Percentiles rank a stretch among this genome's conserved stretches.
phyloP scores from a whole-genome alignment of 1,140 invertebrate genomes.

The Drosophila erecta region DNA sequence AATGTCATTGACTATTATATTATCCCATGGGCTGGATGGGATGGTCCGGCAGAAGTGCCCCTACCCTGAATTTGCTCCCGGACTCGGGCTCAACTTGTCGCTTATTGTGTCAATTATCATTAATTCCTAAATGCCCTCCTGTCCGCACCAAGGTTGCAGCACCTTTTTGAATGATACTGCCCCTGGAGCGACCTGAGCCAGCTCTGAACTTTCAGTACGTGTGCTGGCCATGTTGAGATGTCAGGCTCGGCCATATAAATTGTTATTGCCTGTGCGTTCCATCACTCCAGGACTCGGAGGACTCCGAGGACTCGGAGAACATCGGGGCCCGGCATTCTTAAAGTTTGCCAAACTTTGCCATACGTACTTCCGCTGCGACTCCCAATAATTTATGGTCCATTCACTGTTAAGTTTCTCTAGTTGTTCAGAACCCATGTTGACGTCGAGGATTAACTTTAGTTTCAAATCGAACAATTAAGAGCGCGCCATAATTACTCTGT shows the following conservation, averaged over 20 bases:
- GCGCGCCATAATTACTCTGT: conserved; percentile 26
- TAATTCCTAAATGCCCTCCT: conserved; percentile 78
- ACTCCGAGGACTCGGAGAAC: conserved; percentile 33
- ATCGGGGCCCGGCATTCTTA: conserved; percentile 40
- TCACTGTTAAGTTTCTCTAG: conserved; percentile 26
- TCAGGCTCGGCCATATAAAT: conserved; percentile 66
- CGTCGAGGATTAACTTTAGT: conserved; percentile 19
- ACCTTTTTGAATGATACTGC: conserved; percentile 59
- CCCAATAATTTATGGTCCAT: conserved; percentile 31
- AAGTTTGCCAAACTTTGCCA: conserved; percentile 48
- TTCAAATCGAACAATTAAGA: conserved; percentile 35
- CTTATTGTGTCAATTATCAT: conserved; percentile 82
- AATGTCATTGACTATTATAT: conserved; percentile 75
- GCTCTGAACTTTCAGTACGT: conserved; percentile 21
- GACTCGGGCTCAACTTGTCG: conserved; percentile 72
- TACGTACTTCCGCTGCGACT: conserved; percentile 39
- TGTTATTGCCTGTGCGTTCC: conserved; percentile 73
- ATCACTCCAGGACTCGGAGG: conserved; percentile 37
- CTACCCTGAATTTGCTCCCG: not conserved
- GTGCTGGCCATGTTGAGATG: conserved; percentile 51
- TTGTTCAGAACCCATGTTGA: conserved; percentile 2
- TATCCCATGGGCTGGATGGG: conserved; percentile 49
- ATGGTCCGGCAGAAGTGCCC: conserved; percentile 20
- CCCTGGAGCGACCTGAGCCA: not conserved
- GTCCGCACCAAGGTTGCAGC: conserved; percentile 68